These are phyloP conservation scores for Agrochola lychnidis DNA, from an alignment of 2,888 invertebrate species.

Conservation along the genomic window DNA sequence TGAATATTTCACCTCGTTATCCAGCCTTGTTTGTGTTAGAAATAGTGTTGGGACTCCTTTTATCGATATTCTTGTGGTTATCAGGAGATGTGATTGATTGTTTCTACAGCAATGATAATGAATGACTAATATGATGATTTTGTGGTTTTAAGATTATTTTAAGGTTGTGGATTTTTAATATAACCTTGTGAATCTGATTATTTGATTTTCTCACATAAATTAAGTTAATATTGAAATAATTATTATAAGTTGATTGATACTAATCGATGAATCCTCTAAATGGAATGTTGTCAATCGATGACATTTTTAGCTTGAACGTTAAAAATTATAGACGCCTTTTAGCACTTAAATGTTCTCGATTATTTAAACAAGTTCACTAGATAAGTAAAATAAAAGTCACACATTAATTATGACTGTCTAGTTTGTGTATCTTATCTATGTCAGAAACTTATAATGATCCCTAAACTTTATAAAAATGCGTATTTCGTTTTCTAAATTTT, in stretches of 20 bases:
- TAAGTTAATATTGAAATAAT: constrained; percentile 10
- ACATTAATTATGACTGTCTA: background rate
- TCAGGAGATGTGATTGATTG: constrained; percentile 69
- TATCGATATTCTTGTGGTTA: constrained; percentile 74
- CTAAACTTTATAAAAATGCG: too few species aligned
- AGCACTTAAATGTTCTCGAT: constrained; percentile 4
- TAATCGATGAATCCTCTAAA: constrained; percentile 22
- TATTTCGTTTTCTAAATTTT: too few species aligned
- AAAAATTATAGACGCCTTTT: background rate
- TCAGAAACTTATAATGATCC: background rate
- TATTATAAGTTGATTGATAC: constrained; percentile 10
- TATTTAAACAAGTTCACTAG: constrained; percentile 1
- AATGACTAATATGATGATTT: constrained; percentile 34
- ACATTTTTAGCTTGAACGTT: background rate
- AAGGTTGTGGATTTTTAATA: constrained; percentile 4
- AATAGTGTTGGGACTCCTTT: constrained; percentile 77
- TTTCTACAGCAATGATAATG: constrained; percentile 63
- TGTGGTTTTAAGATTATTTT: constrained; percentile 28
- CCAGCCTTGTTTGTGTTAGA: constrained; percentile 90
- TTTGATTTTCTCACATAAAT: constrained; percentile 48
- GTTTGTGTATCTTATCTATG: background rate
- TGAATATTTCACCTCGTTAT: constrained; percentile 91
- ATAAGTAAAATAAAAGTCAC: constrained; percentile 3
- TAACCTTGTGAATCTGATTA: constrained; percentile 39
- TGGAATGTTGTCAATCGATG: constrained; percentile 5